These are phyloP conservation scores for Coregonus suidteri DNA, from an alignment of 2,797 vertebrate genomes.

Conservation along the genomic window DNA sequence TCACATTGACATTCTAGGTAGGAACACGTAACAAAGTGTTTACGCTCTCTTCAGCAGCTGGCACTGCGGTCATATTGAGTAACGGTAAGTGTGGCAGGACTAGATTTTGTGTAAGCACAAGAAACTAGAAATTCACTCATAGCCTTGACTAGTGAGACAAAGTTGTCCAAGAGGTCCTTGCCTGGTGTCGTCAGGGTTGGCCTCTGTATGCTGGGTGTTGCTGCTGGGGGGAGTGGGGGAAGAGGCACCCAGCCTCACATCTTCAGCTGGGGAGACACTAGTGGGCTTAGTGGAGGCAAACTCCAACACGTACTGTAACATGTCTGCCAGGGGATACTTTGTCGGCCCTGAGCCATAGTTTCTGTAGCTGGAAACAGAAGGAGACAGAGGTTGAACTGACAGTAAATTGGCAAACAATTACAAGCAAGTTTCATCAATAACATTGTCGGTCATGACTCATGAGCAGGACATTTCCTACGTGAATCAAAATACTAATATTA, in stretches of 20 bases:
- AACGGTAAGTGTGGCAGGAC: not conserved
- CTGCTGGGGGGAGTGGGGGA: conserved; percentile 45
- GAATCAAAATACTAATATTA: not conserved
- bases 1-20: no score
- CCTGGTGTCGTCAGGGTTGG: conserved; percentile 69
- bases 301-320: conserved; percentile 92
- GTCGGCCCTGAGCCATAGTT: conserved; percentile 88
- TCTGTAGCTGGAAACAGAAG: conserved; percentile 81
- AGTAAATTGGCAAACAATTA: not conserved
- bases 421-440: not conserved
- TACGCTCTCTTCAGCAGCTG: not conserved
- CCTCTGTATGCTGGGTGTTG: conserved; percentile 40
- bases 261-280: conserved; percentile 54
- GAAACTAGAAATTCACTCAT: not conserved
- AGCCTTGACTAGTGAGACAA: not conserved
- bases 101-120: not conserved
- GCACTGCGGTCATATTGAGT: not conserved
- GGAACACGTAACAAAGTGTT: not conserved
- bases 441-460: not conserved
- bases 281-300: conserved; percentile 84
- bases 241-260: conserved; percentile 29
- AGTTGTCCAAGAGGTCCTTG: conserved; percentile 45
- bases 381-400: not conserved
- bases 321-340: conserved; percentile 89
- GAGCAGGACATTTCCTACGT: not conserved